These are phyloP conservation scores for Epistrophe eligans DNA, from an alignment of 2,888 invertebrate species.

Conservation along the genomic window DNA sequence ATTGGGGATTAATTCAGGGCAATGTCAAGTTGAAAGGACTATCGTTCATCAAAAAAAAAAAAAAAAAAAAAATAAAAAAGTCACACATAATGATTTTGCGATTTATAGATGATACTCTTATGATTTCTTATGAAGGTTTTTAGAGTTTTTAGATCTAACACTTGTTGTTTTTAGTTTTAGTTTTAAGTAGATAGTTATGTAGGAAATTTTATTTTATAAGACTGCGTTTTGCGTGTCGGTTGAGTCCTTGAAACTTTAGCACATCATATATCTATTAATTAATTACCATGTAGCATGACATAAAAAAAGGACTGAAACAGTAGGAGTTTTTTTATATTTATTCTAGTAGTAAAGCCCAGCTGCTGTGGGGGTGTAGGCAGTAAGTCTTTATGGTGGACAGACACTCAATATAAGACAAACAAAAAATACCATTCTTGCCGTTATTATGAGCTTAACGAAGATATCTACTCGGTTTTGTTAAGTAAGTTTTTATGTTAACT, in stretches of 20 bases:
- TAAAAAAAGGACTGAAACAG: conserved; percentile 1
- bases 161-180: background rate
- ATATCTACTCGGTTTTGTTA: background rate
- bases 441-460: conserved; percentile 12
- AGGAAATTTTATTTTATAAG: background rate
- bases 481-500: conserved; percentile 28
- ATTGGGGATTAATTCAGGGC: conserved; percentile 28
- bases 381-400: conserved; percentile 18
- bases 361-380: background rate
- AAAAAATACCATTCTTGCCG: background rate
- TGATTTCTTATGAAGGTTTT: background rate
- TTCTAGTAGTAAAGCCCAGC: conserved; percentile 11
- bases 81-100: background rate
- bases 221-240: conserved; percentile 7
- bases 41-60: conserved; percentile 28
- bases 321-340: conserved; percentile 9
- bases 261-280: conserved; percentile 22
- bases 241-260: conserved; percentile 30
- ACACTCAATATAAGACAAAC: conserved; percentile 7
- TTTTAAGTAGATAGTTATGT: background rate
- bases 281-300: conserved; percentile 26
- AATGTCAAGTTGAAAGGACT: conserved; percentile 47
- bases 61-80: no score
- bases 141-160: background rate
- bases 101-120: background rate